Base-by-base conservation (phyloP, 1,140 invertebrate species). In the Conus ventricosus region DNA sequence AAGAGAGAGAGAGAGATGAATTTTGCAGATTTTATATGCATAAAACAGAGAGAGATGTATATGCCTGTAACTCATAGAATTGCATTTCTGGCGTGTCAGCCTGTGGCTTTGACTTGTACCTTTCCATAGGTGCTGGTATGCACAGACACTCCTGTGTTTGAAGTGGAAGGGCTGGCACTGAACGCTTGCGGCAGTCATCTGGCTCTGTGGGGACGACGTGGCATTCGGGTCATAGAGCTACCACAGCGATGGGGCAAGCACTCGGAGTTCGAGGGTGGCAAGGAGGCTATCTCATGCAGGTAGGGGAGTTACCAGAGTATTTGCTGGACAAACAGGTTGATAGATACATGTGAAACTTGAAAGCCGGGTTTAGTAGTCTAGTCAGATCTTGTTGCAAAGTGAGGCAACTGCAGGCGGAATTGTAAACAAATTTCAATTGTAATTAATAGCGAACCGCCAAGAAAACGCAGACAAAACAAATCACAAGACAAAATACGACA, bases 241-340 rank as follows among this genome's bases (percentile, higher is more conserved):
- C 95, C 95, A 10, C 91, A 92, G 76, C 92, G 93, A 90, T 95
- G 93, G 92, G 95, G 95, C 7, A 93, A 92, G 87, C 92, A 91
- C 92, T 91, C 89, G 5, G 90, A 92, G 63, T 94, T 92, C 88
- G 91, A 92, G 83, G 94, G 93, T 25, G 93, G 94, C 7, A 95
- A 93, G 88, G 90, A 91, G 1, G 75, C 60, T 25, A 90, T 95
- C 27, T 83, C 88, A 15, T 95, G 94, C 94, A 93, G 92, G 95
- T 94, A 88, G 27, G 20, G 20, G 39, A 39, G 39, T 39, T 39
- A 39, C 39, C 39, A 39, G 39, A 5, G 67, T n/a, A 39, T 39
- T 39, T 39, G 39, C 39, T 39, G 39, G 3, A 39, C 39, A 39
- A 39, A 39, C 39, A 39, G 39, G 39, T 39, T 1, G 0, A 39